phyloP scores from a whole-genome alignment of 2,888 invertebrate species.

The Ceriagrion tenellum region DNA sequence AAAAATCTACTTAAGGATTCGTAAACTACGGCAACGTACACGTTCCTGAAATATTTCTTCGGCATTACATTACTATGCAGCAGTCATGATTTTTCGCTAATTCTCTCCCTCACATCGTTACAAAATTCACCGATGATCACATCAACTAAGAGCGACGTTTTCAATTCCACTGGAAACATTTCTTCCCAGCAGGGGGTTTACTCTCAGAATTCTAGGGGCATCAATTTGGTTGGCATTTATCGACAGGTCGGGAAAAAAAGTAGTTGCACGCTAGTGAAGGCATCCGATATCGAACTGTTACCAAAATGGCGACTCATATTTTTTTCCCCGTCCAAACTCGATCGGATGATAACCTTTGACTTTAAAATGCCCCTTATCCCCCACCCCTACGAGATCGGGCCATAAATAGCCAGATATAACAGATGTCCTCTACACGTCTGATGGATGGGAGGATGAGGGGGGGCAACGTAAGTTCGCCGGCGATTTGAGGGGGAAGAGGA shows the following conservation, averaged over 20 bases:
- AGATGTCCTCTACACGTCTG: not conserved
- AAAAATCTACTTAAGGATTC: too few relatives aligned
- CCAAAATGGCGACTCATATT: not conserved
- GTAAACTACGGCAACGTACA: too few relatives aligned
- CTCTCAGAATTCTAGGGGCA: not conserved
- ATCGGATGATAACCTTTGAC: constrained; percentile 8
- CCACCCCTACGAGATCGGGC: not conserved
- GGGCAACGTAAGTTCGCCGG: not conserved
- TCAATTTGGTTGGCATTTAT: not conserved
- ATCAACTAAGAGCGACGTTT: not conserved
- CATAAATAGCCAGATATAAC: constrained; percentile 19
- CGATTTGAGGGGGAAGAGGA: not conserved
- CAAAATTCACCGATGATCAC: not conserved
- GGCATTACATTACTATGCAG: too few relatives aligned
- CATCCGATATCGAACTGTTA: not conserved
- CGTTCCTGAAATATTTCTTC: too few relatives aligned
- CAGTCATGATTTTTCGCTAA: not conserved
- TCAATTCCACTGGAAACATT: not conserved
- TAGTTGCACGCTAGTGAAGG: not conserved
- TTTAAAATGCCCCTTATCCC: not conserved
- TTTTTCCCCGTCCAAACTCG: not conserved
- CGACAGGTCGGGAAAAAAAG: not conserved
- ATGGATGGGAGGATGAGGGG: not conserved
- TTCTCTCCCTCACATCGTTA: not conserved
- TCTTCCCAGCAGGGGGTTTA: not conserved